Conservation (phyloP, 2,113 vertebrate species). For the Geococcyx californianus region DNA sequence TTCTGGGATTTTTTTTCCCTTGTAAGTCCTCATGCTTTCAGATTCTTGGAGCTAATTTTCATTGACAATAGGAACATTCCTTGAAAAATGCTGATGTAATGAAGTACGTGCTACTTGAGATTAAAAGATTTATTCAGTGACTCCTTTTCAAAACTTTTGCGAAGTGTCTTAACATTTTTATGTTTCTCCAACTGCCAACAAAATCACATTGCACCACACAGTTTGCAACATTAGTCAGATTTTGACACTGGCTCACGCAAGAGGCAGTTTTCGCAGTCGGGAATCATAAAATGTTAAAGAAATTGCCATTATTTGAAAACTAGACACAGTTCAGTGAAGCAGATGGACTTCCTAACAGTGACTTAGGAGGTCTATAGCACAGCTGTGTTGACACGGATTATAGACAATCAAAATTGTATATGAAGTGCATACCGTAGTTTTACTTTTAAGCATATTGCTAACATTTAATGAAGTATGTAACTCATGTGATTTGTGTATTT, state of each 20-base stretch:
- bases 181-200: slow-evolving; percentile 63
- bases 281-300: slow-evolving; percentile 55
- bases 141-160: slow-evolving; percentile 44
- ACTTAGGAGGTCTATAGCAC: slow-evolving; percentile 64
- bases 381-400: slow-evolving; percentile 70
- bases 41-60: slow-evolving; percentile 63
- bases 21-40: slow-evolving; percentile 44
- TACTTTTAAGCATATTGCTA: slow-evolving; percentile 68
- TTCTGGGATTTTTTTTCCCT: slow-evolving; percentile 24
- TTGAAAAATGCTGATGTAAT: slow-evolving; percentile 70
- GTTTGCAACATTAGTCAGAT: slow-evolving; percentile 69
- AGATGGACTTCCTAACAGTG: slow-evolving; percentile 58
- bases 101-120: slow-evolving; percentile 66
- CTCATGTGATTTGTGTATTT: slow-evolving; percentile 68
- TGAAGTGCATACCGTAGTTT: slow-evolving; percentile 65
- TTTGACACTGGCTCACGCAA: slow-evolving; percentile 67
- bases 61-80: slow-evolving; percentile 66
- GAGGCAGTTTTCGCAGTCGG: slow-evolving; percentile 52
- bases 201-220: slow-evolving; percentile 65
- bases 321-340: slow-evolving; percentile 38
- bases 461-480: slow-evolving; percentile 70
- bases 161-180: slow-evolving; percentile 55
- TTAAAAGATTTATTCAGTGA: slow-evolving; percentile 64
- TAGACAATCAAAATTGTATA: slow-evolving; percentile 73
- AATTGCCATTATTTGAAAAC: slow-evolving; percentile 53